Conservation (phyloP, 2,888 invertebrate genomes). For the Dryadula phaetusa region DNA sequence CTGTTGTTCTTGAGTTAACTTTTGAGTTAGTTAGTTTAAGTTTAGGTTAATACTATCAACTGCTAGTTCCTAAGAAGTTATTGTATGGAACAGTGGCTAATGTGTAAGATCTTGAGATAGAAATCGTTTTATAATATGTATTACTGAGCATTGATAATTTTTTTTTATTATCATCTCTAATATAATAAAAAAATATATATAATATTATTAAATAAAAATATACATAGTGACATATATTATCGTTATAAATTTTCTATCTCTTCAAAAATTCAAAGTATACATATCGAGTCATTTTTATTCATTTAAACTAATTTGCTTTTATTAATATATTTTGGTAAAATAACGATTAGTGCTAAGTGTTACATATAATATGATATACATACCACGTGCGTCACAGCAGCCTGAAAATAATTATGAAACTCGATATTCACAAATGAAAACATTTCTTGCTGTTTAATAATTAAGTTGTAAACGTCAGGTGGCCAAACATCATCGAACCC, state of each 20-base stretch:
- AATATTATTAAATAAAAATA: too few species aligned
- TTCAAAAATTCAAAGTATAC: too few species aligned
- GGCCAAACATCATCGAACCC: conserved; percentile 56
- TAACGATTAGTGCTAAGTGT: not conserved
- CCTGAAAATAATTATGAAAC: not conserved
- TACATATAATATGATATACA: not conserved
- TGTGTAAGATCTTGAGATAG: not conserved
- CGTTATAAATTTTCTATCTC: too few species aligned
- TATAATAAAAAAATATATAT: too few species aligned
- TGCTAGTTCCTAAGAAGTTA: conserved; percentile 6
- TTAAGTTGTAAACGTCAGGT: conserved; percentile 55
- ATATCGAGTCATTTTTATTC: too few species aligned
- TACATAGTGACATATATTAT: too few species aligned
- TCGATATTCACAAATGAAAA: conserved; percentile 31
- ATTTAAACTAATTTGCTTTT: too few species aligned
- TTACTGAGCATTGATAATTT: too few species aligned
- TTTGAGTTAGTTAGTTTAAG: conserved; percentile 43
- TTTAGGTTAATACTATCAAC: conserved; percentile 19
- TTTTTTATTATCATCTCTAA: too few species aligned
- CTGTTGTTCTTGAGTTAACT: conserved; percentile 40
- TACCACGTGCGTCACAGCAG: not conserved
- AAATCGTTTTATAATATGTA: not conserved
- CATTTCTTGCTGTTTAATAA: conserved; percentile 52
- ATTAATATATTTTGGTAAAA: too few species aligned
- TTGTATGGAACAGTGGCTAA: not conserved